Base-by-base conservation (phyloP, 2,888 invertebrate species). In the Andrena marginata region DNA sequence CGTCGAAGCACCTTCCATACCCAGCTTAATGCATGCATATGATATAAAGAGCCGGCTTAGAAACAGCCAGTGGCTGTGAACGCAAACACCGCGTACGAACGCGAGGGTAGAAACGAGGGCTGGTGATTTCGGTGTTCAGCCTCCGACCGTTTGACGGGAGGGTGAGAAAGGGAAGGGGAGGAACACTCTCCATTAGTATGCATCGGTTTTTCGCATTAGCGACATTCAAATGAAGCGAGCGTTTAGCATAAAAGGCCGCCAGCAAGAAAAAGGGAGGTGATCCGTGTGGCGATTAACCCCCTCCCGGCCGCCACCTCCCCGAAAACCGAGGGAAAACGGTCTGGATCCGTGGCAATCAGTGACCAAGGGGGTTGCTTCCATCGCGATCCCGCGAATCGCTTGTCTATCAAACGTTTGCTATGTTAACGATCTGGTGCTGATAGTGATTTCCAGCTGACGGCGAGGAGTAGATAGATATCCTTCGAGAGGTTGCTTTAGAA, bases 161-260 rank as follows among this genome's bases (percentile, higher is more conserved):
- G 69, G 56, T 60, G 82, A 77, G 70, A 81, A 79, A 64, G 72
- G 54, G 77, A 63, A 76, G 79, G 73, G 77, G 77, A 0, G 79
- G 73, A 80, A 81, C 82, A 70, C 85, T 89, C 91, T 92, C 91
- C 92, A 93, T 94, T 93, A 94, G 93, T 91, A 92, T 92, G 93
- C 93, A 93, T 93, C 93, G 92, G 92, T 93, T 94, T 94, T 93
- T 93, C 92, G 91, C 93, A 94, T 94, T 94, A 93, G 92, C 91
- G 90, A 91, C 92, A 93, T 94, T 93, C 92, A 93, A 93, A 94
- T 93, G 93, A 92, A 93, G 90, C 90, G 88, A 85, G 80, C 91
- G 90, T 92, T 93, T 93, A 93, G 92, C 93, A 93, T 94, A 93
- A 93, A 93, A 93, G 93, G 90, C 90, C 89, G 69, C 77, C 77